phyloP scores from a whole-genome alignment of 2,113 vertebrate genomes.

The Neoarius graeffei region DNA sequence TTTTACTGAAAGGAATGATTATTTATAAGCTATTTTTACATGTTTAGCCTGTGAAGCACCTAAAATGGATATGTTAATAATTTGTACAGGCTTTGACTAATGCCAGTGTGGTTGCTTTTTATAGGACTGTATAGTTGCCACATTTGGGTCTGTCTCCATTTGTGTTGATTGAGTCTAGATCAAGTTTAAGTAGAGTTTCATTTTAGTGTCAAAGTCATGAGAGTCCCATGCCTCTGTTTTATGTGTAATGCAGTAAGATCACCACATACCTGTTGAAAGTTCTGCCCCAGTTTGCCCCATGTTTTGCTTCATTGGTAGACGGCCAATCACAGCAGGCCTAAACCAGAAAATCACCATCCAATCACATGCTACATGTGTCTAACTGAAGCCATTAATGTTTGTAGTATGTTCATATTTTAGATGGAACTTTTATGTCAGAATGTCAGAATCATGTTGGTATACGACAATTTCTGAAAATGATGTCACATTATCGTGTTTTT shows the following conservation, averaged over 20 bases:
- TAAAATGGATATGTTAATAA: constrained; percentile 11
- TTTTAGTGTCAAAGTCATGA: background rate
- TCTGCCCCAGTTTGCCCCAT: no score
- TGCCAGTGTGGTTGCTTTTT: constrained; percentile 40
- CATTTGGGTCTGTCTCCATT: constrained; percentile 11
- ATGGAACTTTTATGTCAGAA: background rate
- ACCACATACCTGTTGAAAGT: background rate
- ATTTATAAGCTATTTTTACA: constrained; percentile 47
- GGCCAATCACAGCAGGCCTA: background rate
- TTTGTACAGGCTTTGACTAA: constrained; percentile 21
- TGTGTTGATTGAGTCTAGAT: background rate
- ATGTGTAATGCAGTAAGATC: background rate
- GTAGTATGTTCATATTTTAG: background rate
- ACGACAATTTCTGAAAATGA: background rate
- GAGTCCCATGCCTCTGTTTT: background rate
- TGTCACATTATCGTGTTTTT: background rate
- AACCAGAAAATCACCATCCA: background rate
- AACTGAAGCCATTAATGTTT: background rate
- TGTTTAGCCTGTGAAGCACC: constrained; percentile 13
- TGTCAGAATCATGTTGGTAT: background rate
- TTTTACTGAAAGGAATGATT: constrained; percentile 17
- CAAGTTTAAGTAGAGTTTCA: background rate
- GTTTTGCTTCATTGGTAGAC: background rate
- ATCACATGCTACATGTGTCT: background rate
- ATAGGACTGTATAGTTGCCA: constrained; percentile 31